Evolutionary conservation across 2,888 invertebrate genomes (phyloP).

Genomic region (Melieria crassipennis): DNA sequence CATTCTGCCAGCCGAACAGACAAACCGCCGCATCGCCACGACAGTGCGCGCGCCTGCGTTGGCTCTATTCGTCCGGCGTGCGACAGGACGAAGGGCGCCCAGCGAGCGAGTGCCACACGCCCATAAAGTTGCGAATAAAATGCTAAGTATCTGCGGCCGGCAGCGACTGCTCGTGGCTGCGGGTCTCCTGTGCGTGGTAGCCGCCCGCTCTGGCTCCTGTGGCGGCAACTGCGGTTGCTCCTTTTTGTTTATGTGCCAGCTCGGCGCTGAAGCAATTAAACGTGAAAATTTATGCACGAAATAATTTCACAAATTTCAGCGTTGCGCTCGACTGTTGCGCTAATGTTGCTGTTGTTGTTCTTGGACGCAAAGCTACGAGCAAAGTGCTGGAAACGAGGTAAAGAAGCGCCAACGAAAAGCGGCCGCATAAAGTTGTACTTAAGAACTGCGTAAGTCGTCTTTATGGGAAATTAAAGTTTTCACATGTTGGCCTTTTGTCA

Average conservation of each 20-base stretch:
- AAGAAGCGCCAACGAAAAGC: background rate
- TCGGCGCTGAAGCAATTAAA: slow-evolving; percentile 20
- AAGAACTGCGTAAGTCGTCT: slow-evolving; percentile 24
- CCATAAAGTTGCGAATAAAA: slow-evolving; percentile 12
- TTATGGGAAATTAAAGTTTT: slow-evolving; percentile 32
- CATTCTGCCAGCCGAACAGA: background rate
- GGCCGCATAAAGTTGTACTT: slow-evolving; percentile 29
- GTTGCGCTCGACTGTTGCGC: background rate
- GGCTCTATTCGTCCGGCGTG: background rate
- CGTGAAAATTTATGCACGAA: slow-evolving; percentile 23
- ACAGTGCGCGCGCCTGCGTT: background rate
- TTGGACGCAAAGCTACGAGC: no score
- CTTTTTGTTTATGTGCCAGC: background rate
- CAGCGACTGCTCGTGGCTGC: background rate
- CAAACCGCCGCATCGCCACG: background rate
- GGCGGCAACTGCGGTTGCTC: background rate
- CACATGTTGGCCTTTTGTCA: slow-evolving; percentile 11
- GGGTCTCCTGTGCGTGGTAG: background rate
- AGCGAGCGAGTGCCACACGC: background rate
- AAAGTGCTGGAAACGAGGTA: background rate
- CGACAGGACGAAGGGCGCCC: background rate
- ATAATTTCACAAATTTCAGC: slow-evolving; percentile 11
- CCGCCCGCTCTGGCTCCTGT: background rate
- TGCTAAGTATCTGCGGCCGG: background rate
- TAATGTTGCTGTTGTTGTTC: background rate